Base-by-base conservation (phyloP, 2,888 invertebrate genomes). In the Craniophora ligustri region DNA sequence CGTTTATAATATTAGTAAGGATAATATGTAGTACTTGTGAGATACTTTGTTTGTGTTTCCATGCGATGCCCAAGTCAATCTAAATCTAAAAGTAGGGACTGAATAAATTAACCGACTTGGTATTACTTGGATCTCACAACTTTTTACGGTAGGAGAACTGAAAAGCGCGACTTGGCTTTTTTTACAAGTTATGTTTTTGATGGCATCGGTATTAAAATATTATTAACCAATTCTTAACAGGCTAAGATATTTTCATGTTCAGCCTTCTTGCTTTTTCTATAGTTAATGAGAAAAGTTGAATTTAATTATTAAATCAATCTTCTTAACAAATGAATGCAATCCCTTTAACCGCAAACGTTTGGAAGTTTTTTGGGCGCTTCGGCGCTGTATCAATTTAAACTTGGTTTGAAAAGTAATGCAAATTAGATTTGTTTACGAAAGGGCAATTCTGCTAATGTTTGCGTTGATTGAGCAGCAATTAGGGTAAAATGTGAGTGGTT, bases 361-460 rank as follows among this genome's bases (percentile, higher is more conserved):
- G 44, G 55, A 51, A 56, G 49, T 55, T 68, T 75, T 69, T 61
- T 48, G 28, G 32, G 45, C 53, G 50, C 45, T 55, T 55, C 41
- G 58, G 58, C 56, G 53, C 50, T 67, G 50, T 59, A 62, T 75
- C 64, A 62, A 73, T 77, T 71, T 75, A 54, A 68, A 77, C 45
- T 73, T 72, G 47, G 23, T 34, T 53, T 36, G 50, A 32, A 61
- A 72, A 57, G 58, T 63, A 71, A 48, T 60, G 38, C 50, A 72
- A 79, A 79, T 78, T 72, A 70, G 66, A 79, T 77, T 76, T 73
- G 76, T 75, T 76, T 78, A 68, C 71, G 74, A 64, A 61, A 67
- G 41, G 50, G 56, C 51, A 66, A 79, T 68, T 62, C 56, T 49
- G 62, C 56, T 67, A 73, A 76, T 73, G 64, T 66, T 77, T 73